Percentiles rank a stretch among this genome's conserved stretches.
phyloP scores from a whole-genome alignment of 2,888 invertebrate genomes.

The Drosophila infuscata region DNA sequence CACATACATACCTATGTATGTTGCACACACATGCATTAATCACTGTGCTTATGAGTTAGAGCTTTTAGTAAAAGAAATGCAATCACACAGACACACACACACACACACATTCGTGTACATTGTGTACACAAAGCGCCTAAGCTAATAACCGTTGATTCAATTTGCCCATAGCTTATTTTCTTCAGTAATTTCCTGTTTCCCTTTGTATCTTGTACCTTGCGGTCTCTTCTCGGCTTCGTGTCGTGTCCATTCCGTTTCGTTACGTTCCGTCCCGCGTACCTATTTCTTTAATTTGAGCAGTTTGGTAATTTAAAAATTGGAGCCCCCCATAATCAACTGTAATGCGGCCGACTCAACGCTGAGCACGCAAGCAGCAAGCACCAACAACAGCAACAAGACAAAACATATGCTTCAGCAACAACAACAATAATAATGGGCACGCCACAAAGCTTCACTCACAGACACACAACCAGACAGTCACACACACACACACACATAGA shows the following conservation, averaged over 20 bases:
- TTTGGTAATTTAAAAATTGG: slow-evolving; percentile 77
- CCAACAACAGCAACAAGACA: slow-evolving; percentile 43
- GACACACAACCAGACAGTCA: slow-evolving; percentile 57
- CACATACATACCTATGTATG: neutral
- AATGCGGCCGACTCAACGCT: slow-evolving; percentile 71
- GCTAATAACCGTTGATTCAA: slow-evolving; percentile 62
- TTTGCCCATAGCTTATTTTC: slow-evolving; percentile 51
- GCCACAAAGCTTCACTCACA: slow-evolving; percentile 58
- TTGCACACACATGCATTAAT: neutral
- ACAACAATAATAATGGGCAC: slow-evolving; percentile 48
- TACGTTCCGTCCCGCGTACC: slow-evolving; percentile 33
- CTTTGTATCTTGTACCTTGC: slow-evolving; percentile 29
- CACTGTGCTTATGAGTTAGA: neutral
- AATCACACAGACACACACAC: neutral
- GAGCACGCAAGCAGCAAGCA: slow-evolving; percentile 68
- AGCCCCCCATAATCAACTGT: slow-evolving; percentile 70
- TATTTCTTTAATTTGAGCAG: slow-evolving; percentile 74
- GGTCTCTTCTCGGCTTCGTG: slow-evolving; percentile 19
- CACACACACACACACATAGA: slow-evolving; percentile 38
- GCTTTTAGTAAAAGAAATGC: slow-evolving; percentile 6
- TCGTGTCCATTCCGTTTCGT: slow-evolving; percentile 13
- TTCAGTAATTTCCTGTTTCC: slow-evolving; percentile 67
- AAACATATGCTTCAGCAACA: slow-evolving; percentile 70
- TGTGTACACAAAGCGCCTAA: slow-evolving; percentile 15
- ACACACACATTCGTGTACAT: slow-evolving; percentile 5